Conservation (phyloP, 35 echinoderm and acorn worm species). For the Amphiura filiformis region DNA sequence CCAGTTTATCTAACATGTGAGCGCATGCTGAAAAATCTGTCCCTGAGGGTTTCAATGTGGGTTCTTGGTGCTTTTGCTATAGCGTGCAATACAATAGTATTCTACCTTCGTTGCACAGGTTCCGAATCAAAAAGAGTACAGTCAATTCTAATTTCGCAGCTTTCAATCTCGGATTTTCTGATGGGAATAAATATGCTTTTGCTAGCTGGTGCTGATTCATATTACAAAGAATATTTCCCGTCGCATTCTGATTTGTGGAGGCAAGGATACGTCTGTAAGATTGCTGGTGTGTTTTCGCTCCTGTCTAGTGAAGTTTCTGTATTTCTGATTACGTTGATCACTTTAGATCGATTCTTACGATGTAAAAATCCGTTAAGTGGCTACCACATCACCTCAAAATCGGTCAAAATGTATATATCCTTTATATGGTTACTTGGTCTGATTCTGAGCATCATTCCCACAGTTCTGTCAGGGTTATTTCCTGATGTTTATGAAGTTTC, state of each 20-base stretch:
- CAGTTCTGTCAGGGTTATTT: not conserved
- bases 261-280: not conserved
- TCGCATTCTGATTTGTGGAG: not conserved
- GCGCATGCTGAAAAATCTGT: not conserved
- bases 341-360: not conserved
- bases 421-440: not conserved
- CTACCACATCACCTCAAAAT: not conserved
- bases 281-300: not conserved
- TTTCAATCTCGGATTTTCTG: not conserved
- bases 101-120: not conserved
- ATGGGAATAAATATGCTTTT: not conserved
- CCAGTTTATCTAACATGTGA: not conserved
- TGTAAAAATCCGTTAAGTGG: not conserved
- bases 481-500: not conserved
- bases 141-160: not conserved
- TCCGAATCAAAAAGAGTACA: not conserved
- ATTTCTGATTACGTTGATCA: not conserved
- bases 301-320: slow-evolving; percentile 8
- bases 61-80: not conserved
- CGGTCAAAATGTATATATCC: not conserved
- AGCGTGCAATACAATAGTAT: not conserved
- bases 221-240: not conserved
- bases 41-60: not conserved
- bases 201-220: not conserved
- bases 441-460: not conserved